Evolutionary conservation across 2,888 invertebrate species (phyloP).

Genomic region (Ornithoptera alexandrae): DNA sequence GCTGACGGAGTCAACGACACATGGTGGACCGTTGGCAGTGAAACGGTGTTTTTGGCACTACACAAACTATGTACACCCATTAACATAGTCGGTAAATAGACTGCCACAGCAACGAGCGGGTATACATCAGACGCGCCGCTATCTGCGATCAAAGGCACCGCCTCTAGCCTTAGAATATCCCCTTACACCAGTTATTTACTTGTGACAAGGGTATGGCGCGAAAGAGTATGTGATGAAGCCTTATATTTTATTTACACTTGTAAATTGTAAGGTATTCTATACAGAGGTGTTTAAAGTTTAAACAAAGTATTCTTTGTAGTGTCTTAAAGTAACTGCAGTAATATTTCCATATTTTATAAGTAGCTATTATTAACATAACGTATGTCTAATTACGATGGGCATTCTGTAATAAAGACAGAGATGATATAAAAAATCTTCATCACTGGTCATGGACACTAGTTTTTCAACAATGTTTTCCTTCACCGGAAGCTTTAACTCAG

Average conservation of each 20-base stretch:
- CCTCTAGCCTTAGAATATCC: constrained; percentile 27
- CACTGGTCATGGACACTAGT: too few relatives aligned
- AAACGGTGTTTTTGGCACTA: constrained; percentile 58
- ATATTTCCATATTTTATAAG: too few relatives aligned
- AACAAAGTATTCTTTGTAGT: too few relatives aligned
- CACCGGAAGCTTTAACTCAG: too few relatives aligned
- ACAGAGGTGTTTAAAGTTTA: neutral
- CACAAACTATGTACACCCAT: constrained; percentile 43
- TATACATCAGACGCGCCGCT: constrained; percentile 44
- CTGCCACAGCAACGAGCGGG: constrained; percentile 39
- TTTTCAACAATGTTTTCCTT: too few relatives aligned
- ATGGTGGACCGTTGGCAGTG: constrained; percentile 43
- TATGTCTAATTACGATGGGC: too few relatives aligned
- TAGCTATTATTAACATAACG: too few relatives aligned
- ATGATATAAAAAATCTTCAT: too few relatives aligned
- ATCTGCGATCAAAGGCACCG: constrained; percentile 45
- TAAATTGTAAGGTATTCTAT: neutral
- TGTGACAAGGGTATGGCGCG: constrained; percentile 15
- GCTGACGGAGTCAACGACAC: constrained; percentile 20
- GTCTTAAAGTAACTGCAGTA: too few relatives aligned
- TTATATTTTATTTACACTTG: neutral
- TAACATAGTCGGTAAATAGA: constrained; percentile 38
- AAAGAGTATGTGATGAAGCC: constrained; percentile 13
- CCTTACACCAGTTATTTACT: constrained; percentile 28
- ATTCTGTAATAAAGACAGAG: too few relatives aligned